Evolutionary conservation across 2,888 invertebrate species (phyloP).

Genomic region (Caenorhabditis japonica): DNA sequence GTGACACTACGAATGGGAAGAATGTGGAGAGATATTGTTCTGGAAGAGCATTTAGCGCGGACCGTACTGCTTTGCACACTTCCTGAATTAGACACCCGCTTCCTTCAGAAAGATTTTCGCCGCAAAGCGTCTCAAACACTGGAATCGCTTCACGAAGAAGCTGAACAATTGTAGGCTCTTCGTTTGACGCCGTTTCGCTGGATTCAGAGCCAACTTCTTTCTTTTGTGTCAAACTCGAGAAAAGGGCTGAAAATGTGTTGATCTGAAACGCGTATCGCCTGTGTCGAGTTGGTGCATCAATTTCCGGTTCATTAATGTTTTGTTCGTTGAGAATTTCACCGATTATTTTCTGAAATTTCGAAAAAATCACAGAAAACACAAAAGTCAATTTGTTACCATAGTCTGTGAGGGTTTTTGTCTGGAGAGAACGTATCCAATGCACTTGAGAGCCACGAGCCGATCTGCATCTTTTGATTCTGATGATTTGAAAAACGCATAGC

Average conservation of each 20-base stretch:
- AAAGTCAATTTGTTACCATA: too few relatives aligned
- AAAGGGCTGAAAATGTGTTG: conserved; percentile 55
- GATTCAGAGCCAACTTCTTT: not conserved
- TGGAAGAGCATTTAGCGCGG: conserved; percentile 29
- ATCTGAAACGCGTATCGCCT: conserved; percentile 52
- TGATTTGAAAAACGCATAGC: conserved; percentile 54
- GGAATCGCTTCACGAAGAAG: conserved; percentile 57
- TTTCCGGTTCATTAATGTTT: conserved; percentile 22
- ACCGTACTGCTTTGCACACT: conserved; percentile 55
- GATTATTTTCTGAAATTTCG: too few relatives aligned
- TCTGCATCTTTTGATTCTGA: conserved; percentile 4
- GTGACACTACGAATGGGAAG: conserved; percentile 53
- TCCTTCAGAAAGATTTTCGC: not conserved
- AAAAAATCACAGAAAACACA: too few relatives aligned
- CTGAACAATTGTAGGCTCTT: conserved; percentile 47
- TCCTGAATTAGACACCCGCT: conserved; percentile 44
- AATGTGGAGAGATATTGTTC: conserved; percentile 27
- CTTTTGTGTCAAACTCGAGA: conserved; percentile 34
- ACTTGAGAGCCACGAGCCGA: conserved; percentile 60
- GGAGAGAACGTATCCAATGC: conserved; percentile 62
- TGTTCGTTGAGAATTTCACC: conserved; percentile 23
- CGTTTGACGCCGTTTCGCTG: too few relatives aligned
- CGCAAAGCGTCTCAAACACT: conserved; percentile 47
- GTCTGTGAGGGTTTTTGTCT: conserved; percentile 36
- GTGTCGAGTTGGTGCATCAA: conserved; percentile 10